Evolutionary conservation across 1,140 invertebrate genomes (phyloP).

Genomic region (Nixonia krombeini): DNA sequence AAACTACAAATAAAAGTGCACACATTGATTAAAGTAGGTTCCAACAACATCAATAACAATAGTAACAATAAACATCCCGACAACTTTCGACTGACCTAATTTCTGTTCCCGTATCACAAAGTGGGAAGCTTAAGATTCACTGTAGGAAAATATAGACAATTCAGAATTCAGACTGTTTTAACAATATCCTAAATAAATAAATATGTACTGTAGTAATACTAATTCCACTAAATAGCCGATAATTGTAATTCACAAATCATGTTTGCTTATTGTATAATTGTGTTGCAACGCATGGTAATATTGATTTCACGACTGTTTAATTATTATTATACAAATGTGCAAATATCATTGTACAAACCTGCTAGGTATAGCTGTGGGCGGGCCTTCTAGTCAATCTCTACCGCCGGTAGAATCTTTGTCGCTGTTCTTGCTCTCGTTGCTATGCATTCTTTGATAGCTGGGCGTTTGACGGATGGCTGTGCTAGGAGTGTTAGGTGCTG

Average conservation of each 20-base stretch:
- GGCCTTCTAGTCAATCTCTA: slow-evolving; percentile 82
- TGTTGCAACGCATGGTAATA: too few species aligned
- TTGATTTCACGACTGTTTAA: too few species aligned
- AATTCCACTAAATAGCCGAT: too few species aligned
- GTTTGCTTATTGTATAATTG: too few species aligned
- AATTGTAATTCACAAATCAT: too few species aligned
- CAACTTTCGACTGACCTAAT: slow-evolving; percentile 7
- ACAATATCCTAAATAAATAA: background rate
- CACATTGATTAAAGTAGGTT: too few species aligned
- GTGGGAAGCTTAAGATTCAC: background rate
- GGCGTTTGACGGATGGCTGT: slow-evolving; percentile 77
- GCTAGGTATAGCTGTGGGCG: slow-evolving; percentile 67
- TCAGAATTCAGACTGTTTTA: background rate
- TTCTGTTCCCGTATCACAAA: background rate
- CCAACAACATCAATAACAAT: too few species aligned
- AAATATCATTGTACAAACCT: too few species aligned
- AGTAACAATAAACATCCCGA: too few species aligned
- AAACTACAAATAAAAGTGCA: too few species aligned
- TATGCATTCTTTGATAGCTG: slow-evolving; percentile 87
- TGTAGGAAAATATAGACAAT: background rate
- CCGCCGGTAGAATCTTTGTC: slow-evolving; percentile 77
- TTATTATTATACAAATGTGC: too few species aligned
- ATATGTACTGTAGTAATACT: too few species aligned
- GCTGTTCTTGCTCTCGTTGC: slow-evolving; percentile 82
- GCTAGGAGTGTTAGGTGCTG: slow-evolving; percentile 78